Base-by-base conservation (phyloP, 2,797 vertebrate species). In the Pangasius larnaudii region DNA sequence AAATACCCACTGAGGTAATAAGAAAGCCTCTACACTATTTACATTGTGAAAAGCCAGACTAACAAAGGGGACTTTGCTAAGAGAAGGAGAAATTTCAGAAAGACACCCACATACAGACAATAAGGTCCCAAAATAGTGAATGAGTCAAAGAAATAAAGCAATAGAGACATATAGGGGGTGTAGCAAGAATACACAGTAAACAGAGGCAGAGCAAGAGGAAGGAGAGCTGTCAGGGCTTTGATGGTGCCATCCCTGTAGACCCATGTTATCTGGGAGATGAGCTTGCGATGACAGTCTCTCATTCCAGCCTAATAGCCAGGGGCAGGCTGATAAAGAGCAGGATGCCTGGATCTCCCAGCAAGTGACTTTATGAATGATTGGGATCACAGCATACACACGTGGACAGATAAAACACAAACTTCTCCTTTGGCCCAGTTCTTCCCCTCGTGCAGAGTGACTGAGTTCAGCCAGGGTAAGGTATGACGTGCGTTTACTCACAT, bases 1-100 rank as follows among this genome's bases (percentile, higher is more conserved):
- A 96, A 96, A 95, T 96, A 96, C 93, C 89, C 51, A 80, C 91
- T 95, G 94, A 95, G 94, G 95, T 95, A 95, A 95, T 94, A 94
- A 92, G 94, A 95, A 96, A 95, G 95, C 92, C 93, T 92, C 91
- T 91, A 92, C 93, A 95, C 92, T 95, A 94, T 95, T 95, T 95
- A 95, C 95, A 94, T 95, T 95, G 93, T 94, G 92, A 84, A 93
- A 92, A 94, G 92, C 93, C 93, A 89, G 90, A 27, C 77, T 86
- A 87, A 75, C 59, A 91, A 94, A 84, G 61, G 88, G 88, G 92
- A 89, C 90, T 88, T 85, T 90, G 81, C 91, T 78, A 86, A 89
- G 91, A 88, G 88, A 87, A 56, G 30, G 33, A 77, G 67, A 19
- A 10, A 71, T 80, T 80, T 59, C 33, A 80, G 19, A 39, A 79